phyloP scores from a whole-genome alignment of 2,888 invertebrate genomes.

The Napeogenes sylphis region DNA sequence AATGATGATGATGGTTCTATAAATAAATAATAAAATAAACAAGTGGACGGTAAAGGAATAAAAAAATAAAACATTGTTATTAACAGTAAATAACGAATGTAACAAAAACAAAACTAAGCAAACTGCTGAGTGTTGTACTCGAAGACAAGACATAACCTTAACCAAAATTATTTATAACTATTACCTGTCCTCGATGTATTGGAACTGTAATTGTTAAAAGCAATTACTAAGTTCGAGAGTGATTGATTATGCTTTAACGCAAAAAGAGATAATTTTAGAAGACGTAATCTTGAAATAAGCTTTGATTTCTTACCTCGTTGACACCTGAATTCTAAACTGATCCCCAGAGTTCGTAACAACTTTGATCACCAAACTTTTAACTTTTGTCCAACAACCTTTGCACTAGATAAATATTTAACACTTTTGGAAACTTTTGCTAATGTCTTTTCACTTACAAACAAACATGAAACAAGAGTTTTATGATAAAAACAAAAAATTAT shows the following conservation, averaged over 20 bases:
- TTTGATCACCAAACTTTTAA: slow-evolving; percentile 69
- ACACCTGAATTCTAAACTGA: slow-evolving; percentile 75
- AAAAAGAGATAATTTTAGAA: slow-evolving; percentile 57
- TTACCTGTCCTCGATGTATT: slow-evolving; percentile 44
- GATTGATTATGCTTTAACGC: slow-evolving; percentile 40
- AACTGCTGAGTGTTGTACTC: slow-evolving; percentile 9
- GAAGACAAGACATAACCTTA: slow-evolving; percentile 64
- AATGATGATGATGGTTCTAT: no score
- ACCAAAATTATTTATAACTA: slow-evolving; percentile 67
- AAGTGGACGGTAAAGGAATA: no score
- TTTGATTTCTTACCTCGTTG: slow-evolving; percentile 76
- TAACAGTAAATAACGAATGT: not conserved
- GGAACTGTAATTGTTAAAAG: slow-evolving; percentile 22
- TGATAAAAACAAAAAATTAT: slow-evolving; percentile 70
- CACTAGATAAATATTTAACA: slow-evolving; percentile 52
- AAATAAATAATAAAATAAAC: no score
- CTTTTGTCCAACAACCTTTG: slow-evolving; percentile 53
- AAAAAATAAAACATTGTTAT: no score
- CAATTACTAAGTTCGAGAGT: slow-evolving; percentile 37
- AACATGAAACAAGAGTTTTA: slow-evolving; percentile 64
- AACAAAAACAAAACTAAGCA: slow-evolving; percentile 13
- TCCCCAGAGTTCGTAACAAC: slow-evolving; percentile 73
- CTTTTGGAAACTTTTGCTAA: slow-evolving; percentile 50
- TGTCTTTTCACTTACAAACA: slow-evolving; percentile 64
- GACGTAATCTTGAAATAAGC: slow-evolving; percentile 61